A percentile compares a stretch with the other conserved stretches of the same genome.
phyloP scores from a whole-genome alignment of 1,140 invertebrate species.

The Idris sp. region DNA sequence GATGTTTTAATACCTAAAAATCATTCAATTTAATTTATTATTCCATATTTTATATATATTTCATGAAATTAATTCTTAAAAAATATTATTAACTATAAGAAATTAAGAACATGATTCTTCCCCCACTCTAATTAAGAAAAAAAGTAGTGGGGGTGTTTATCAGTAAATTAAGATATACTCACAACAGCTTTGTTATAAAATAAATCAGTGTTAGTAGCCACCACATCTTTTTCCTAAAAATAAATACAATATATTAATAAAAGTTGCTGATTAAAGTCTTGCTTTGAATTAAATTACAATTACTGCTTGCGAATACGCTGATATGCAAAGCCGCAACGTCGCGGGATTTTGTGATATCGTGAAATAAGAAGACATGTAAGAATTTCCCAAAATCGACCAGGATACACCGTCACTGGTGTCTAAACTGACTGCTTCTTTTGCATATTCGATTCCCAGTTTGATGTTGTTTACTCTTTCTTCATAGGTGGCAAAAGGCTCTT shows the following conservation, averaged over 20 bases:
- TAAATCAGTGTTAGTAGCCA: slow-evolving; percentile 87
- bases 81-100: slow-evolving; percentile 1
- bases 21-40: too few relatives aligned
- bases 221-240: slow-evolving; percentile 84
- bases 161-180: slow-evolving; percentile 71
- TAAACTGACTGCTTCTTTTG: slow-evolving; percentile 89
- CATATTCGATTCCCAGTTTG: slow-evolving; percentile 86
- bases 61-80: too few relatives aligned
- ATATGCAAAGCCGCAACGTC: slow-evolving; percentile 85
- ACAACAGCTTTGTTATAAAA: slow-evolving; percentile 92
- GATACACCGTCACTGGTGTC: slow-evolving; percentile 90
- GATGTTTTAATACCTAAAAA: slow-evolving; percentile 86
- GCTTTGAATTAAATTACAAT: slow-evolving; percentile 48
- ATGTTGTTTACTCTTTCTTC: slow-evolving; percentile 83
- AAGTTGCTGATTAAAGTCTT: too few relatives aligned
- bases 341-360: slow-evolving; percentile 85
- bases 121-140: slow-evolving; percentile 3
- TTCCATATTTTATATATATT: too few relatives aligned
- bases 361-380: slow-evolving; percentile 90
- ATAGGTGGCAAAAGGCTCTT: slow-evolving; percentile 79
- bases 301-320: slow-evolving; percentile 90
- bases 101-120: too few relatives aligned
- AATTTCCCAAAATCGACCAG: slow-evolving; percentile 92
- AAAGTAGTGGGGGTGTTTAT: slow-evolving; percentile 13
- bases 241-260: neutral